Evolutionary conservation across 1,140 invertebrate species (phyloP).

Genomic region (Zaprionus tsacasi): DNA sequence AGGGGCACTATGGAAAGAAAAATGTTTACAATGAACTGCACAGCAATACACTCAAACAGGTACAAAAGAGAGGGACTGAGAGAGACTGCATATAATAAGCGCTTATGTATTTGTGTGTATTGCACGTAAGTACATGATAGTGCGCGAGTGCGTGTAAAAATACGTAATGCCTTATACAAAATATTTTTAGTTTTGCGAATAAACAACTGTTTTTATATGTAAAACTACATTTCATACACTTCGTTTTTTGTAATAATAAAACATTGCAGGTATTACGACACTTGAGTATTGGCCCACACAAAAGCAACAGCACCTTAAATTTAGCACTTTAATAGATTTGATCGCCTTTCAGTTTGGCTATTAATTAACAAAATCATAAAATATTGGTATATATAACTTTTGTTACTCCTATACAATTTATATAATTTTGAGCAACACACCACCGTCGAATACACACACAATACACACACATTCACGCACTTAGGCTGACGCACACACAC

Average conservation of each 20-base stretch:
- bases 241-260: slow-evolving; percentile 5
- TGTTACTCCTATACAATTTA: slow-evolving; percentile 66
- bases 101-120: slow-evolving; percentile 29
- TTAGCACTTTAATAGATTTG: slow-evolving; percentile 11
- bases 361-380: slow-evolving; percentile 12
- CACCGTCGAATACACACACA: slow-evolving; percentile 23
- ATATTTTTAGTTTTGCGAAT: slow-evolving; percentile 1
- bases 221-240: not conserved
- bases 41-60: slow-evolving; percentile 16
- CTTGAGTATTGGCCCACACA: slow-evolving; percentile 32
- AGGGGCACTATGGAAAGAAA: slow-evolving; percentile 15
- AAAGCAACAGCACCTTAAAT: slow-evolving; percentile 27
- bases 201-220: slow-evolving; percentile 12
- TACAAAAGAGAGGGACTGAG: not conserved
- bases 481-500: slow-evolving; percentile 9
- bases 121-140: slow-evolving; percentile 22
- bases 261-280: slow-evolving; percentile 35
- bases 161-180: slow-evolving; percentile 31
- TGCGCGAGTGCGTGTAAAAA: slow-evolving; percentile 45
- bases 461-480: not conserved
- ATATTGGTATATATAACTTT: slow-evolving; percentile 35
- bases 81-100: not conserved
- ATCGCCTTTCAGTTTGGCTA: slow-evolving; percentile 20
- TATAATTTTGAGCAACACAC: slow-evolving; percentile 41
- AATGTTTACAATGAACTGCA: slow-evolving; percentile 40